phyloP scores from a whole-genome alignment of 2,888 invertebrate species.

The Trissonchulus sp. region DNA sequence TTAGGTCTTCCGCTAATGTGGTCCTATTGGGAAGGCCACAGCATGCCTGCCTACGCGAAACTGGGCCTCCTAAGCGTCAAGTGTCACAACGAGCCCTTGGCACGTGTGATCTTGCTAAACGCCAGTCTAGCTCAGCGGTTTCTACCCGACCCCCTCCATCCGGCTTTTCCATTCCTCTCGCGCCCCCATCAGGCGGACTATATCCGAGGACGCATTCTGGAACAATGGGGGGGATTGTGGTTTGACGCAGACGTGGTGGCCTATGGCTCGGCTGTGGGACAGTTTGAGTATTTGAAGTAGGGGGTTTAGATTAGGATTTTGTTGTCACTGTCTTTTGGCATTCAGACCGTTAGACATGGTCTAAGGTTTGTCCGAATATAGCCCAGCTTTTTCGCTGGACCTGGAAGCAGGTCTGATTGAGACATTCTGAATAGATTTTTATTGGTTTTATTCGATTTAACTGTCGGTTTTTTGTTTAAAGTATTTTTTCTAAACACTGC shows the following conservation, averaged over 20 bases:
- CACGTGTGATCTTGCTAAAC: not conserved
- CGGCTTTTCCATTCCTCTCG: not conserved
- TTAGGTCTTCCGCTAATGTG: not conserved
- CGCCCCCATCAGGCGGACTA: not conserved
- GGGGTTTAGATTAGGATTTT: too few relatives aligned
- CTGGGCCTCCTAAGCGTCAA: not conserved
- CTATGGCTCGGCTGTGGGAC: not conserved
- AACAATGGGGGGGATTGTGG: not conserved
- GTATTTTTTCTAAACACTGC: too few relatives aligned
- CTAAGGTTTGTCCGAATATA: too few relatives aligned
- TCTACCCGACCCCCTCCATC: not conserved
- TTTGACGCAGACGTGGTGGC: not conserved
- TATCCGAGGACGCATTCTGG: not conserved
- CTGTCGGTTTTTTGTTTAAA: too few relatives aligned
- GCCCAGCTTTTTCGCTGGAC: too few relatives aligned
- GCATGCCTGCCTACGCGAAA: not conserved
- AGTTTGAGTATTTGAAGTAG: not conserved
- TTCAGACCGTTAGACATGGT: too few relatives aligned
- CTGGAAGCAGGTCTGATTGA: too few relatives aligned
- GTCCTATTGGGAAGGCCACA: not conserved
- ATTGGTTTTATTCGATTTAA: too few relatives aligned
- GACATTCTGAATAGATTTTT: too few relatives aligned
- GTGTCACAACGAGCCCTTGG: conserved; percentile 1
- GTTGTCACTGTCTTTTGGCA: too few relatives aligned
- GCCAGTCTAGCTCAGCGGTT: not conserved